Conservation (phyloP, 1,140 invertebrate species). For the Pseudomyrmex dendroicus region DNA sequence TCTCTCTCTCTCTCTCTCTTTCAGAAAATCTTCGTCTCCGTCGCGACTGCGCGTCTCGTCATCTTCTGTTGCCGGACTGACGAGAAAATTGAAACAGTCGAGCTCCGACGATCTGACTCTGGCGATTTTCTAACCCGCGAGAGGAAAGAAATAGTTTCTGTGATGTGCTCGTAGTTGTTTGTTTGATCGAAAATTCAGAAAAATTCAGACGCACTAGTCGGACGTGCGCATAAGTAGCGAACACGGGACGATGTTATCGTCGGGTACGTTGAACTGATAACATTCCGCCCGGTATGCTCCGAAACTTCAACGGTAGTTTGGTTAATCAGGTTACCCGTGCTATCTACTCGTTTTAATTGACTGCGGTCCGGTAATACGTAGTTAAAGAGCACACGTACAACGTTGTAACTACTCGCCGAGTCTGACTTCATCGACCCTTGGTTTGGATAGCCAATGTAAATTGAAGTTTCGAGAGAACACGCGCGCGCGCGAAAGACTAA, state of each 20-base stretch:
- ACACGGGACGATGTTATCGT: neutral
- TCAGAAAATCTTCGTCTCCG: conserved; percentile 2
- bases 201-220: no score
- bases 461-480: conserved; percentile 28
- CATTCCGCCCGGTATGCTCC: conserved; percentile 20
- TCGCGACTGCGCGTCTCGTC: neutral
- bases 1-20: neutral
- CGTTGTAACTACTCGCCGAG: neutral
- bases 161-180: no score
- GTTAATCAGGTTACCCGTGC: conserved; percentile 42
- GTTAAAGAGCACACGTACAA: conserved; percentile 21
- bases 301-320: conserved; percentile 52
- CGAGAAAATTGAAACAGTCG: conserved; percentile 60
- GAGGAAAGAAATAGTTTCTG: no score
- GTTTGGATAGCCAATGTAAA: conserved; percentile 13
- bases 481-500: neutral
- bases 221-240: neutral
- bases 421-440: conserved; percentile 13
- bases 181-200: no score
- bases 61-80: conserved; percentile 54
- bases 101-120: neutral
- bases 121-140: neutral
- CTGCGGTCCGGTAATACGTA: conserved; percentile 36
- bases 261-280: conserved; percentile 18
- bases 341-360: conserved; percentile 53